Evolutionary conservation across 1,140 invertebrate species (phyloP).

Genomic region (Wiebesia pumilae): DNA sequence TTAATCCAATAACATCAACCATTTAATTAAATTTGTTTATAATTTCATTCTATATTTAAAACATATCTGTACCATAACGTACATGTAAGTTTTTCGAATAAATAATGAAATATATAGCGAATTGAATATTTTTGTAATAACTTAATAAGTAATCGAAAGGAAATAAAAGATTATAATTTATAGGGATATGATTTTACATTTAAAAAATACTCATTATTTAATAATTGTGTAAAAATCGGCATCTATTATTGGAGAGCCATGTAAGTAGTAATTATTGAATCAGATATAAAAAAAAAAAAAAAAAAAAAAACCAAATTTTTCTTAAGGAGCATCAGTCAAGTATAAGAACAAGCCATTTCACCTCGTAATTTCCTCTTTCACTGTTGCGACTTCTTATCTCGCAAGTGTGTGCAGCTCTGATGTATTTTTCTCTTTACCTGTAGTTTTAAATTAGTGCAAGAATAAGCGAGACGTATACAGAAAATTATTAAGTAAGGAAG

Average conservation of each 20-base stretch:
- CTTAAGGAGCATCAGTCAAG: not conserved
- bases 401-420: not conserved
- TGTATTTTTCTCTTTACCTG: constrained; percentile 35
- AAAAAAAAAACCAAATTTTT: too few species aligned
- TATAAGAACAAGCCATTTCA: constrained; percentile 21
- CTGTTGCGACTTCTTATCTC: constrained; percentile 42
- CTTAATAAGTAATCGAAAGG: not conserved
- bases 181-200: not conserved
- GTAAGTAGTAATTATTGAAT: not conserved
- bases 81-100: not conserved
- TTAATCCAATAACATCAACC: too few species aligned
- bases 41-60: not conserved
- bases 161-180: not conserved
- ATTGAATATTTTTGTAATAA: not conserved
- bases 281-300: not conserved
- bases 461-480: constrained; percentile 7
- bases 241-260: not conserved
- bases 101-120: not conserved
- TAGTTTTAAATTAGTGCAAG: constrained; percentile 3
- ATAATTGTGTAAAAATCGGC: not conserved
- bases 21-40: not conserved
- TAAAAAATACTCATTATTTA: not conserved
- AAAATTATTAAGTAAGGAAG: not conserved
- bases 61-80: not conserved
- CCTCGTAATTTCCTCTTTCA: constrained; percentile 4